Percentiles rank a stretch among this genome's conserved stretches.
Conservation (phyloP, 2,888 invertebrate species). For the Mythimna impura region DNA sequence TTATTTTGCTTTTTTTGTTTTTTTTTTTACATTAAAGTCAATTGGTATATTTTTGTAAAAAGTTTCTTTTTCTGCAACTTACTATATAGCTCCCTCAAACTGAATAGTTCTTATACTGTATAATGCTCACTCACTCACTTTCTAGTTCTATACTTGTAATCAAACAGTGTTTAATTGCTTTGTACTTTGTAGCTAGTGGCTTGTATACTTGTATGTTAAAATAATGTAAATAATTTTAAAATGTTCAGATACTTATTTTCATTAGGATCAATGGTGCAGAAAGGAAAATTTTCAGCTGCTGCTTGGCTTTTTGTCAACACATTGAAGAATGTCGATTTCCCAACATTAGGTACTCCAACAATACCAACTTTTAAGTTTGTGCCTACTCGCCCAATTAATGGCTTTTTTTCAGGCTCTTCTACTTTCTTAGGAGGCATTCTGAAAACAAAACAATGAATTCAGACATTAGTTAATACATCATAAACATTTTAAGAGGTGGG, state of each 20-base stretch:
- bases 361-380: conserved; percentile 99
- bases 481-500: no score
- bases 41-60: no score
- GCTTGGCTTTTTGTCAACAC: conserved; percentile 99
- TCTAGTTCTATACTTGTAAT: no score
- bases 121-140: no score
- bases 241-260: conserved; percentile 97
- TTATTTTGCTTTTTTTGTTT: no score
- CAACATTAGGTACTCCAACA: conserved; percentile 99
- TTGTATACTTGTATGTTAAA: no score
- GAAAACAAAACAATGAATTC: conserved; percentile 59
- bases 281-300: conserved; percentile 99
- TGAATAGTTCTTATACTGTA: no score
- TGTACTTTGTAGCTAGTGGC: no score
- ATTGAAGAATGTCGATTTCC: conserved; percentile 99
- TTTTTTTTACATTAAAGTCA: no score
- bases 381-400: conserved; percentile 98
- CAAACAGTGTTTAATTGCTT: no score
- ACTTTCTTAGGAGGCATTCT: conserved; percentile 97
- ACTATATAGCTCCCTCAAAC: no score
- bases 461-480: not conserved
- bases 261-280: conserved; percentile 99
- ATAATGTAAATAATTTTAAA: conserved; percentile 6
- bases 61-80: no score
- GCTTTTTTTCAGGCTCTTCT: conserved; percentile 96